Evolutionary conservation across 2,888 invertebrate genomes (phyloP).

Genomic region (Phengaris alcon): DNA sequence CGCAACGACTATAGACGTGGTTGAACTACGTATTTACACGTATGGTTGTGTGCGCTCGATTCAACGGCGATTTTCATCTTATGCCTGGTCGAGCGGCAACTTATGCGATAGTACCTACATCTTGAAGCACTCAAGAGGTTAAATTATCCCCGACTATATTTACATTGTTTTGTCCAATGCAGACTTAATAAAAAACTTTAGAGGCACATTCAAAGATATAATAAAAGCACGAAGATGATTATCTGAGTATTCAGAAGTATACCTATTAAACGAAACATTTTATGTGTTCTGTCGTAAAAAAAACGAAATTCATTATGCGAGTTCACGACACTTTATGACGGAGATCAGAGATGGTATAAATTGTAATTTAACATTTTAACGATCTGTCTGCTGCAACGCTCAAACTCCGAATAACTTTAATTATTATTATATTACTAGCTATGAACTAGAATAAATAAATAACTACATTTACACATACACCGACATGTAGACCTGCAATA

Average conservation of each 20-base stretch:
- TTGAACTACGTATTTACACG: too few relatives aligned
- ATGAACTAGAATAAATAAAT: too few relatives aligned
- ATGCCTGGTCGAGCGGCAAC: too few relatives aligned
- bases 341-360: conserved; percentile 14
- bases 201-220: not conserved
- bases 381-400: conserved; percentile 10
- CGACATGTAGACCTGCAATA: too few relatives aligned
- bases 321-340: conserved; percentile 19
- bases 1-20: too few relatives aligned
- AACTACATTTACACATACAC: too few relatives aligned
- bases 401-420: not conserved
- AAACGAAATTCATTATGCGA: conserved; percentile 16
- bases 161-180: not conserved
- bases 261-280: conserved; percentile 18
- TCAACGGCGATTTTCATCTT: too few relatives aligned
- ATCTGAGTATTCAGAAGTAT: conserved; percentile 15
- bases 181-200: not conserved
- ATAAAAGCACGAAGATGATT: conserved; percentile 7
- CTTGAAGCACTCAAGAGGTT: too few relatives aligned
- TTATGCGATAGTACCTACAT: too few relatives aligned
- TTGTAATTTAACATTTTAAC: conserved; percentile 23
- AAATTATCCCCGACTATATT: conserved; percentile 9
- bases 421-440: not conserved
- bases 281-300: conserved; percentile 19
- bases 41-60: too few relatives aligned